A percentile compares a stretch with the other conserved stretches of the same genome.
Evolutionary conservation across 2,888 invertebrate genomes (phyloP).

Genomic region (Drosophila differens): DNA sequence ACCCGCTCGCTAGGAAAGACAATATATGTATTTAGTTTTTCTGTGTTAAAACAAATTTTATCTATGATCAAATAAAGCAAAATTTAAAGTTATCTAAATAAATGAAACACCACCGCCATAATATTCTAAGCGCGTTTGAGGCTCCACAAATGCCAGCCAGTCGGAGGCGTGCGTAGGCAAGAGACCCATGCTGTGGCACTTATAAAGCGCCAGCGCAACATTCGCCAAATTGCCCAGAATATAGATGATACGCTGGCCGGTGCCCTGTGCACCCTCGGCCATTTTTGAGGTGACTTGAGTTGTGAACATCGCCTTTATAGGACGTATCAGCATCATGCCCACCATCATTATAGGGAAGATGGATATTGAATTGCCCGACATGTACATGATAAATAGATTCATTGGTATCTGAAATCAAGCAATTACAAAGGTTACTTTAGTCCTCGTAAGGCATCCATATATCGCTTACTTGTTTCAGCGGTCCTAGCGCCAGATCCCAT

Average conservation of each 20-base stretch:
- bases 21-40: slow-evolving; percentile 20
- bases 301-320: slow-evolving; percentile 97
- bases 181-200: slow-evolving; percentile 99
- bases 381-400: slow-evolving; percentile 99
- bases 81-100: slow-evolving; percentile 79
- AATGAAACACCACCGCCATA: slow-evolving; percentile 93
- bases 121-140: slow-evolving; percentile 93
- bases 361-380: slow-evolving; percentile 99
- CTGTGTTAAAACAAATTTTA: slow-evolving; percentile 44
- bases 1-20: slow-evolving; percentile 19
- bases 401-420: slow-evolving; percentile 90
- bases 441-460: not conserved
- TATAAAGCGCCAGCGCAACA: slow-evolving; percentile 96
- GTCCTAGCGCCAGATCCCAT: slow-evolving; percentile 98
- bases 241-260: slow-evolving; percentile 96
- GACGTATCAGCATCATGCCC: slow-evolving; percentile 98
- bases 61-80: slow-evolving; percentile 58
- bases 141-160: slow-evolving; percentile 98
- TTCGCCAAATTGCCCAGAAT: slow-evolving; percentile 97
- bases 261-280: slow-evolving; percentile 96
- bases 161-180: slow-evolving; percentile 98
- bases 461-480: slow-evolving; percentile 91
- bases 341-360: slow-evolving; percentile 99
- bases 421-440: not conserved
- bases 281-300: slow-evolving; percentile 96